Percentiles rank a stretch among this genome's conserved stretches.
Conservation (phyloP, 2,113 vertebrate species). For the Verasper variegatus region DNA sequence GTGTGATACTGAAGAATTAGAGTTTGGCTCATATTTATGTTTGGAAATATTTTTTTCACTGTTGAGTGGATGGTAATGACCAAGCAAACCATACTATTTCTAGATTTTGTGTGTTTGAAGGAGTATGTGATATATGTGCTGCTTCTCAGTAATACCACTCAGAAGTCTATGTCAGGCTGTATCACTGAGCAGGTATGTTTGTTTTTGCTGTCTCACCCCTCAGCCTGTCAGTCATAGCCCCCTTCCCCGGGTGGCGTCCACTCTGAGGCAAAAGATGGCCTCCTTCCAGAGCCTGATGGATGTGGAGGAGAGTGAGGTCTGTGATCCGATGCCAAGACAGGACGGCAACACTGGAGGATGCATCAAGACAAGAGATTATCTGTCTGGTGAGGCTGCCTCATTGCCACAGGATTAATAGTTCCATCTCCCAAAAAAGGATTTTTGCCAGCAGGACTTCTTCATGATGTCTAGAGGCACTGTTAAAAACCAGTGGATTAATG, state of each 20-base stretch:
- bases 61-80: no score
- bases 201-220: constrained; percentile 45
- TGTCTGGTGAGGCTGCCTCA: constrained; percentile 73
- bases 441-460: constrained; percentile 50
- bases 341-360: constrained; percentile 57
- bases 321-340: constrained; percentile 53
- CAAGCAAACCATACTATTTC: no score
- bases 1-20: background rate
- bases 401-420: constrained; percentile 66
- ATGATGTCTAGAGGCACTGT: constrained; percentile 45
- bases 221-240: constrained; percentile 72
- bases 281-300: constrained; percentile 81
- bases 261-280: constrained; percentile 82
- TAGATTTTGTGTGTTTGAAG: constrained; percentile 11
- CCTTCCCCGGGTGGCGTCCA: constrained; percentile 68
- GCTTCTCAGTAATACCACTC: constrained; percentile 17
- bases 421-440: constrained; percentile 46
- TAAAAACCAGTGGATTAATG: constrained; percentile 50
- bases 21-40: background rate
- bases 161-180: constrained; percentile 24
- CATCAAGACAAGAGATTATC: constrained; percentile 71
- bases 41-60: background rate
- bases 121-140: constrained; percentile 30
- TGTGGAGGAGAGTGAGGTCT: constrained; percentile 70
- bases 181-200: constrained; percentile 51